phyloP scores from a whole-genome alignment of 2,888 invertebrate species.

The Ametastegia equiseti region DNA sequence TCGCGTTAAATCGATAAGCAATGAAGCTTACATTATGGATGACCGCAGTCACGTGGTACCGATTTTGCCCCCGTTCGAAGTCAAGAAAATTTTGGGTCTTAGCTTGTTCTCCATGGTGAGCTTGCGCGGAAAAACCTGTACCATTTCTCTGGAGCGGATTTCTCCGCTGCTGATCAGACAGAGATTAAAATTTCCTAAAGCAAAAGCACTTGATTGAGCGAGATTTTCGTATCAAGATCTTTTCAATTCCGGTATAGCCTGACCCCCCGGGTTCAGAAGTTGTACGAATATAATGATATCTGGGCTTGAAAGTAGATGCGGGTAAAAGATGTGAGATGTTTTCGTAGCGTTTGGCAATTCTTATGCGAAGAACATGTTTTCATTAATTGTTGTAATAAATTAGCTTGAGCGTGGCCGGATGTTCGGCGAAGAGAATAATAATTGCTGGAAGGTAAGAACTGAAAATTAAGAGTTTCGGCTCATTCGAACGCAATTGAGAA shows the following conservation, averaged over 20 bases:
- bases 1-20: not conserved
- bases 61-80: not conserved
- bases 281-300: constrained; percentile 4
- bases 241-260: constrained; percentile 37
- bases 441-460: not conserved
- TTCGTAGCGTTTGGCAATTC: not conserved
- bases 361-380: constrained; percentile 1
- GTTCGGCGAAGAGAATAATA: not conserved
- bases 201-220: not conserved
- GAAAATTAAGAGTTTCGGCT: not conserved
- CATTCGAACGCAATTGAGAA: not conserved
- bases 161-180: not conserved
- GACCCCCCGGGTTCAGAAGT: constrained; percentile 15
- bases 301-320: constrained; percentile 8
- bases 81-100: not conserved
- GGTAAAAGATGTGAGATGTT: not conserved
- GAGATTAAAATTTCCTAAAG: not conserved
- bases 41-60: not conserved
- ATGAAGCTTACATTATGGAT: constrained; percentile 20
- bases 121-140: constrained; percentile 2
- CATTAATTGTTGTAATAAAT: not conserved
- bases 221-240: constrained; percentile 19
- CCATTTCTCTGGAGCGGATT: not conserved
- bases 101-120: not conserved
- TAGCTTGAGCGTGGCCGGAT: not conserved